Evolutionary conservation across 2,113 vertebrate species (phyloP).

Genomic region (Maccullochella peelii): DNA sequence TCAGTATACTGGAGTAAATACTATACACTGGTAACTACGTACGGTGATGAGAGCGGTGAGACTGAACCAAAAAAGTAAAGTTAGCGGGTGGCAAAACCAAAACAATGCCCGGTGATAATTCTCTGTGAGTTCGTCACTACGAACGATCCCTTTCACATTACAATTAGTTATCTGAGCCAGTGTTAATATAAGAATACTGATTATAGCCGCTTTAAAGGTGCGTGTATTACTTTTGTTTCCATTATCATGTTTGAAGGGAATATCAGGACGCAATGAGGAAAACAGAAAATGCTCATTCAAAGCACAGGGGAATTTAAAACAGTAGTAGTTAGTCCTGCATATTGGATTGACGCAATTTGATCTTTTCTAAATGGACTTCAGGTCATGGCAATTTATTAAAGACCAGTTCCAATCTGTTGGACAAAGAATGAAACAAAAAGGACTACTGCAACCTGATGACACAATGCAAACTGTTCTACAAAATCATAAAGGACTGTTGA

Average conservation of each 20-base stretch:
- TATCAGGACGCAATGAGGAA: not conserved
- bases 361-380: not conserved
- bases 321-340: not conserved
- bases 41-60: too few relatives aligned
- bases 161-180: not conserved
- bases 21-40: too few relatives aligned
- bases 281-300: not conserved
- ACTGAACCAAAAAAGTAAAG: not conserved
- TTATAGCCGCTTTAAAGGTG: not conserved
- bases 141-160: not conserved
- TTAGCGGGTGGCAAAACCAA: not conserved
- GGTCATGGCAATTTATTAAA: not conserved
- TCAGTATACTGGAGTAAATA: too few relatives aligned
- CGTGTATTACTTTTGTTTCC: not conserved
- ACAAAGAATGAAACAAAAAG: not conserved
- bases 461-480: not conserved
- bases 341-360: not conserved
- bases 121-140: not conserved
- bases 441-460: not conserved
- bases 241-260: not conserved
- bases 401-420: not conserved
- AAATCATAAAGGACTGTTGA: not conserved
- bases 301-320: not conserved
- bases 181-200: not conserved
- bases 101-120: not conserved